These are phyloP conservation scores for human DNA, from an alignment of 2,113 vertebrate species.

Conservation along the genomic window GRCh38 chr9:121260501-121261000, in stretches of 20 bases:
- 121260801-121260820: neutral
- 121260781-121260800: neutral
- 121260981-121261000: slow-evolving; percentile 23
- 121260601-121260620: neutral
- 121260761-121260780: neutral
- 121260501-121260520: neutral
- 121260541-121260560: neutral
- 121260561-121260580: neutral
- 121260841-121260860: neutral
- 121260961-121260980: neutral
- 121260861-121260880: neutral
- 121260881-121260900: neutral
- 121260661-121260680: neutral
- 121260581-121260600: neutral
- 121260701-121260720: neutral
- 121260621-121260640: neutral
- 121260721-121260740: neutral
- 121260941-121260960: neutral
- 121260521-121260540: neutral
- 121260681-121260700: neutral
- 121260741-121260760: neutral
- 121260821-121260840: neutral
- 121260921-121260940: neutral
- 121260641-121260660: neutral
- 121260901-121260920: neutral